A percentile compares a stretch with the other conserved stretches of the same genome.
phyloP scores from a whole-genome alignment of 1,140 invertebrate species.

The Archivesica marissinica region DNA sequence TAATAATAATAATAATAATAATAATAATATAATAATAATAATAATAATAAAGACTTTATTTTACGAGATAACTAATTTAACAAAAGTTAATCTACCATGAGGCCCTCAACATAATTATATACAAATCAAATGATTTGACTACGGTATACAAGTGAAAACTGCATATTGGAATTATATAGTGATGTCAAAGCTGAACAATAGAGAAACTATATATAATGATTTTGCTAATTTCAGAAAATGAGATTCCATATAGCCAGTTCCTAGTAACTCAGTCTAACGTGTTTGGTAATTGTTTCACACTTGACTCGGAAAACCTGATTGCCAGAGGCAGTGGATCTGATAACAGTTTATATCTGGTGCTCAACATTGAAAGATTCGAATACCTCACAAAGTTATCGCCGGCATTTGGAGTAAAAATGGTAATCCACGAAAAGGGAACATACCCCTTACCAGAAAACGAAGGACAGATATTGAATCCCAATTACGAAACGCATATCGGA shows the following conservation, averaged over 20 bases:
- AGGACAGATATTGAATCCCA: constrained; percentile 21
- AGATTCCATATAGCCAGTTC: no score
- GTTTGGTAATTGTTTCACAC: constrained; percentile 36
- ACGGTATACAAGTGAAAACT: no score
- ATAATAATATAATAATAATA: neutral
- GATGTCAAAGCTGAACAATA: no score
- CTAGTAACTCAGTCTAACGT: neutral
- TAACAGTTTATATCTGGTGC: neutral
- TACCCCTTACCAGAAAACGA: constrained; percentile 10
- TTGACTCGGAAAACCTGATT: neutral
- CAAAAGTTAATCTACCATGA: no score
- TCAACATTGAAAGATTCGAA: neutral
- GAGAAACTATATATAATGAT: neutral
- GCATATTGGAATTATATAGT: no score
- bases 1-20: neutral
- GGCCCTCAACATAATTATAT: no score
- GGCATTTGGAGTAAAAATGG: neutral
- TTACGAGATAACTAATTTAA: no score
- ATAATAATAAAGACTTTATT: no score
- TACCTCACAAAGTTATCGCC: neutral
- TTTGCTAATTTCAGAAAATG: neutral
- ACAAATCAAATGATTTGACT: no score
- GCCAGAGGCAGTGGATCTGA: neutral
- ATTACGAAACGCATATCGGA: constrained; percentile 19
- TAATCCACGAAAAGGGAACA: constrained; percentile 31